Conservation (phyloP, 2,888 invertebrate genomes). For the Chrysotoxum bicinctum region DNA sequence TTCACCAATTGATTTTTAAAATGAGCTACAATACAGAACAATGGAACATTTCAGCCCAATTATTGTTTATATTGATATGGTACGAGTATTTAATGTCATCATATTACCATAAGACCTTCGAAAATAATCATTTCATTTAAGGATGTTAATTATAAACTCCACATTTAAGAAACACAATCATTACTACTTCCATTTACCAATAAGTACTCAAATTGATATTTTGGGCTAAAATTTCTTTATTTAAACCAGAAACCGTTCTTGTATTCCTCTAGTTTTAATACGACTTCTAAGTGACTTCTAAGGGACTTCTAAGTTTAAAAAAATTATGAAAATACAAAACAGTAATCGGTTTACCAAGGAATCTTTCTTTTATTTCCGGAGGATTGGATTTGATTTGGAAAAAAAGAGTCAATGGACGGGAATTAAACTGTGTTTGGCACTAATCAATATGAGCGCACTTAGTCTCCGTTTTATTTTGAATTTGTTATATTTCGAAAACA, state of each 20-base stretch:
- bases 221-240: neutral
- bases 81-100: neutral
- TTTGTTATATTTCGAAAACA: neutral
- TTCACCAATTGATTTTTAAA: neutral
- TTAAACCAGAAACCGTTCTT: neutral
- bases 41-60: neutral
- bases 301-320: too few species aligned
- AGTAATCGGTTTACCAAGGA: neutral
- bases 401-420: neutral
- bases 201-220: neutral
- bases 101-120: neutral
- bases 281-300: too few species aligned
- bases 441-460: neutral
- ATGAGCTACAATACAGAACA: neutral
- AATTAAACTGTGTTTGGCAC: neutral
- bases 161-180: neutral
- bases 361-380: neutral
- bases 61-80: neutral
- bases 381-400: slow-evolving; percentile 7
- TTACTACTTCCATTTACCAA: neutral
- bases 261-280: neutral
- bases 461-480: neutral
- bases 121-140: neutral
- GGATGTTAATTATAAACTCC: neutral
- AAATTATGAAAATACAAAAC: neutral